Base-by-base conservation (phyloP, 2,888 invertebrate genomes). In the Tenthredo mesomela region DNA sequence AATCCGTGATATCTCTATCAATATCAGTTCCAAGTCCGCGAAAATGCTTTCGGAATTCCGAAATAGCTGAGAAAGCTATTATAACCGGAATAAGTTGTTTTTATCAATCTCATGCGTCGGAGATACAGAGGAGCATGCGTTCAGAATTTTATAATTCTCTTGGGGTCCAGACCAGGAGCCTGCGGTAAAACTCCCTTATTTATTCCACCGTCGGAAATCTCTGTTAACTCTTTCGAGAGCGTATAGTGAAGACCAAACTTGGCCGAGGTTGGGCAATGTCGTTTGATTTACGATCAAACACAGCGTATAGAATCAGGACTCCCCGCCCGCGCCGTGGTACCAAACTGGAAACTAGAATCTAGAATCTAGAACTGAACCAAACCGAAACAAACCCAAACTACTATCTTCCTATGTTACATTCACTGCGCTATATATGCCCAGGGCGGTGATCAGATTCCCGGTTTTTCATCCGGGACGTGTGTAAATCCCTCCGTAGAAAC, bases 251-350 rank as follows among this genome's bases (percentile, higher is more conserved):
- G 58, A 40, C 82, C 67, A 82, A 82, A 82, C 82, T 82, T 70
- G 82, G 67, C 43, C 33, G 70, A 33, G 33, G 82, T 82, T 65
- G 37, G 61, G 82, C 82, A 82, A 82, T 70, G 82, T 82, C 82
- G 82, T 82, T 82, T 82, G 82, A 82, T 82, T 82, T 82, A 82
- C 82, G 82, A 25, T n/a, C 58, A 37, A 29, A 29, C 25, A 25
- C 61, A 43, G 21, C 80, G 61, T 80, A 61, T 80, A 61, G 25
- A 61, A 61, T 54, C 54, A 18, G 4, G 50, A 77, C 29, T 29
- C 77, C 50, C 43, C 15, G 21, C 40, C 37, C 18, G 40, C 33
- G 40, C 21, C 2, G n/a, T 12, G 9, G n/a, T 54, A 40, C 71
- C 71, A 40, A 47, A 50, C 75, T 50, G 80, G 80, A 80, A 80